These are phyloP conservation scores for Microplitis manilae DNA, from an alignment of 2,888 invertebrate species.

Conservation along the genomic window DNA sequence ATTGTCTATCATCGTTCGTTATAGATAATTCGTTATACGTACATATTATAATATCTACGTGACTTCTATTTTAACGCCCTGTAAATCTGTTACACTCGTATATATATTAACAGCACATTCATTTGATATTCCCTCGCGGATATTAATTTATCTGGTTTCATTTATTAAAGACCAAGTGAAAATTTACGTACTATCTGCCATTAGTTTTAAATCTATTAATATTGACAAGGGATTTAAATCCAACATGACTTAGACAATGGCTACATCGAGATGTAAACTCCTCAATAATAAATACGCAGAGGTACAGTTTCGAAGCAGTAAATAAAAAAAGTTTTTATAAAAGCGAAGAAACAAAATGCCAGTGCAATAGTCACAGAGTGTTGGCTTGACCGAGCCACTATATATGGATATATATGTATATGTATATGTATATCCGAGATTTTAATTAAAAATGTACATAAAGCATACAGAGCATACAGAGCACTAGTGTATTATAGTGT, in stretches of 20 bases:
- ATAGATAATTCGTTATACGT: constrained; percentile 44
- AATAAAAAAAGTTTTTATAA: not conserved
- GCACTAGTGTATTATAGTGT: constrained; percentile 33
- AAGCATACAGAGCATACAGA: constrained; percentile 12
- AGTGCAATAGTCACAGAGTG: constrained; percentile 23
- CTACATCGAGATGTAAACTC: not conserved
- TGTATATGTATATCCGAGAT: constrained; percentile 22
- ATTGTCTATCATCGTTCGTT: constrained; percentile 60
- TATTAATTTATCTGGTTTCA: constrained; percentile 9
- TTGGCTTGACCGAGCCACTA: constrained; percentile 23
- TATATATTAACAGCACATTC: constrained; percentile 39
- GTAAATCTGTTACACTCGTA: not conserved
- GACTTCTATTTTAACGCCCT: constrained; percentile 30
- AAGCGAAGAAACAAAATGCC: constrained; percentile 2
- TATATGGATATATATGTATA: not conserved
- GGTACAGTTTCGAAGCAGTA: not conserved
- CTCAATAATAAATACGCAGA: not conserved
- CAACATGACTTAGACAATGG: too few species aligned
- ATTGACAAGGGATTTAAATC: too few species aligned
- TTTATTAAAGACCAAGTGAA: too few species aligned
- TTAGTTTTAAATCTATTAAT: too few species aligned
- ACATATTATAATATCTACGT: constrained; percentile 35
- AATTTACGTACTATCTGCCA: too few species aligned
- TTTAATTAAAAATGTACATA: constrained; percentile 48
- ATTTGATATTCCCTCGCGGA: constrained; percentile 41